Conservation (phyloP, 2,113 vertebrate species). For the Neotragus moschatus region DNA sequence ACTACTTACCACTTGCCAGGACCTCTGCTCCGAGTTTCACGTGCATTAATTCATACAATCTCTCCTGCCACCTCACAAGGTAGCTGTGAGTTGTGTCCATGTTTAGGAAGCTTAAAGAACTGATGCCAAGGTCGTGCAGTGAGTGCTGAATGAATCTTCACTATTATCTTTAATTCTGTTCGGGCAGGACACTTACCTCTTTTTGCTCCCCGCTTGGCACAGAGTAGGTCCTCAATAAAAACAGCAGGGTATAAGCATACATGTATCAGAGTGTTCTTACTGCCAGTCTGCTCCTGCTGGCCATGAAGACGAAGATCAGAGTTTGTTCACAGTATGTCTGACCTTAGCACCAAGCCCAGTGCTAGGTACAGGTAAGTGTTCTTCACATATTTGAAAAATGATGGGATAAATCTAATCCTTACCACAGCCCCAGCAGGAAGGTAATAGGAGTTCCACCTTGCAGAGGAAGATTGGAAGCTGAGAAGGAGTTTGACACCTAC, state of each 20-base stretch:
- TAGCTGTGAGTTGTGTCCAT: neutral
- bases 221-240: neutral
- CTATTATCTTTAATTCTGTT: neutral
- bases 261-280: fast-evolving
- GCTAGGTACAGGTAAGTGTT: neutral
- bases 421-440: neutral
- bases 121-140: neutral
- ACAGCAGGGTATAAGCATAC: no score
- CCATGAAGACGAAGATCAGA: neutral
- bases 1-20: neutral
- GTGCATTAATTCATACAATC: neutral
- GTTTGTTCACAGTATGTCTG: neutral
- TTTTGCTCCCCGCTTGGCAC: neutral
- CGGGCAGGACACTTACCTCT: neutral
- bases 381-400: neutral
- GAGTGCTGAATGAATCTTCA: neutral
- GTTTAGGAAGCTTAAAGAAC: neutral
- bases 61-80: neutral
- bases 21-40: neutral
- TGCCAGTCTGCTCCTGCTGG: fast-evolving
- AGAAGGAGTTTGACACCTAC: neutral
- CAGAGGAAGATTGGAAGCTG: neutral
- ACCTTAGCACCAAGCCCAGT: neutral
- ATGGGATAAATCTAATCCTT: neutral
- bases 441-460: neutral